These are phyloP conservation scores for Aurelia sp. DNA, from an alignment of 30 jellyfish, hydroid and myxozoan species.

Conservation along the genomic window DNA sequence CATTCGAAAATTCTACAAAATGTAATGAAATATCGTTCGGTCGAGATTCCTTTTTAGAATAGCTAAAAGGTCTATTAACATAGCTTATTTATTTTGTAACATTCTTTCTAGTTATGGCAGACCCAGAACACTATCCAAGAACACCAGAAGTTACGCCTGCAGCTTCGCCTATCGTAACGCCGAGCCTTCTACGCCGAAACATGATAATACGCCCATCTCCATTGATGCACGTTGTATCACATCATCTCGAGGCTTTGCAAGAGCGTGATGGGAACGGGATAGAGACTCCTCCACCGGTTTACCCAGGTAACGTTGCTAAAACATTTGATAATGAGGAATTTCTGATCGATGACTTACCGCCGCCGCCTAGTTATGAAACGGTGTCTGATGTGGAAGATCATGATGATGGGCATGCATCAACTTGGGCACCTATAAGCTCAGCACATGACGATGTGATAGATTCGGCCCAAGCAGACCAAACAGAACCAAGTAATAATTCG, in stretches of 20 bases:
- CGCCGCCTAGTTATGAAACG: slow-evolving; percentile 61
- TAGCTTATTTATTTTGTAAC: no score
- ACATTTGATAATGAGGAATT: slow-evolving; percentile 22
- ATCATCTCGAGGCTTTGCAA: slow-evolving; percentile 62
- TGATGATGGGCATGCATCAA: slow-evolving; percentile 14
- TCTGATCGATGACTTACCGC: slow-evolving; percentile 47
- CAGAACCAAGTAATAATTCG: not conserved
- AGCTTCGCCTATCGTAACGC: slow-evolving; percentile 66
- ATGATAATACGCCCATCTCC: slow-evolving; percentile 27
- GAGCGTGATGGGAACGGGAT: slow-evolving; percentile 66
- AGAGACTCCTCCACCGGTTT: slow-evolving; percentile 69
- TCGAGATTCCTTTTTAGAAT: no score
- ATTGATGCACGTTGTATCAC: slow-evolving; percentile 22
- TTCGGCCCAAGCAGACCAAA: not conserved
- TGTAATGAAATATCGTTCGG: no score
- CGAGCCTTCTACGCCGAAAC: slow-evolving; percentile 53
- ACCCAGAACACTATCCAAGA: slow-evolving; percentile 72
- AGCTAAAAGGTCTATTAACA: no score
- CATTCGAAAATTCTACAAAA: no score
- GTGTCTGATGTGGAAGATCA: slow-evolving; percentile 62
- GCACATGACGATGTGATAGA: not conserved
- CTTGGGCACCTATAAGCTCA: slow-evolving; percentile 30
- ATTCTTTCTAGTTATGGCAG: slow-evolving; percentile 67
- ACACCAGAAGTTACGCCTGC: slow-evolving; percentile 83
- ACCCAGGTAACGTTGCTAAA: slow-evolving; percentile 47